Evolutionary conservation across 1,140 invertebrate species (phyloP), one percentile per base, ranked within the genome.

Genomic region (Drosophila bifasciata): DNA sequence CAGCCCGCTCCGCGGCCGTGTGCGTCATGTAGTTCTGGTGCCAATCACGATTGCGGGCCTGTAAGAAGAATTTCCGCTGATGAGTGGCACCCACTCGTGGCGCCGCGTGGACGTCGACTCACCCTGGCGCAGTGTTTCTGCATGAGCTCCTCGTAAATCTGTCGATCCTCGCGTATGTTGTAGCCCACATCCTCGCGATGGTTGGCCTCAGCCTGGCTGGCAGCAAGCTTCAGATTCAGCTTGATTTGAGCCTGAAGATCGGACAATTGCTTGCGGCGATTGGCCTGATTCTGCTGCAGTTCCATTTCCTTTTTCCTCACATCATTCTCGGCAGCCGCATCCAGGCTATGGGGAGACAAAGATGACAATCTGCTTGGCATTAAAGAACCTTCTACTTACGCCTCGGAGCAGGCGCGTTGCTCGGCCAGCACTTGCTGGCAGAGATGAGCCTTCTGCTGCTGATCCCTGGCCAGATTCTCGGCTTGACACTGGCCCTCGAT

Each of bases 1-100:
- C 41, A 0, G 72, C 51, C 2, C 73, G 62, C 46, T 76, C 73
- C 17, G 19, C 44, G 2, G 63, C 52, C 0, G 40, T 76, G 32
- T 76, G 72, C 15, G 43, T 49, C 63, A 76, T 68, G 15, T 76
- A 76, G 2, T 19, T 15, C 48, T 76, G 73, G 25, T 76, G 63
- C 73, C 73, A 76, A 25, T 76, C 73, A 28, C 73, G 72, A 48
- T 76, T 76, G 1, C 50, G 73, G 0, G 48, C 57, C 73, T 76
- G 39, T 0, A 55, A 41, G 19, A 53, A 32, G 13, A 44, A 0
- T 16, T 15, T 36, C 5, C 28, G 40, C 5, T 9, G 50, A 45
- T 9, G 15, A 48, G 3, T 9, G 25, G 25, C 2, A 50, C 15
- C 13, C 0, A 13, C 8, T n/a, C n/a, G 8, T 0, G 3, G 6